Percentiles rank a stretch among this genome's conserved stretches.
Evolutionary conservation across 2,888 invertebrate species (phyloP).

Genomic region (Ormyrus labotus): DNA sequence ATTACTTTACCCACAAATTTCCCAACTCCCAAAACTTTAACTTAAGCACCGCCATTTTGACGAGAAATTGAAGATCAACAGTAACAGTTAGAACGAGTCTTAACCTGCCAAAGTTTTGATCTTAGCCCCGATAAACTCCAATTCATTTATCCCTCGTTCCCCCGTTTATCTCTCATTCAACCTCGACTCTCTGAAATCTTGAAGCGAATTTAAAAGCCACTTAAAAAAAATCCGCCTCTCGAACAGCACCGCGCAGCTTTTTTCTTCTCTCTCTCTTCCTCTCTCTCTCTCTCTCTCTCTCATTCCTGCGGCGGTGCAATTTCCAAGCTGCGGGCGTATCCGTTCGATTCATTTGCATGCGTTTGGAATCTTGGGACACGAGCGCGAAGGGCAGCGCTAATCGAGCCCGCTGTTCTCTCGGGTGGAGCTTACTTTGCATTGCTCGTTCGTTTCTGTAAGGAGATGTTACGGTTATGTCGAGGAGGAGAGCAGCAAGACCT

Average conservation of each 20-base stretch:
- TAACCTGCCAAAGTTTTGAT: neutral
- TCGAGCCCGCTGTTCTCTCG: neutral
- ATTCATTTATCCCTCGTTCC: too few relatives aligned
- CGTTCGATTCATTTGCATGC: neutral
- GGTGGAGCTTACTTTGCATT: neutral
- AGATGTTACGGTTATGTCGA: too few relatives aligned
- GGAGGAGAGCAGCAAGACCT: too few relatives aligned
- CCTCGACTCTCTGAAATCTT: too few relatives aligned
- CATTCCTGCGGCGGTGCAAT: conserved; percentile 21
- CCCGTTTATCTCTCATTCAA: too few relatives aligned
- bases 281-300: neutral
- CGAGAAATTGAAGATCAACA: conserved; percentile 19
- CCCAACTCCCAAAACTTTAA: conserved; percentile 6
- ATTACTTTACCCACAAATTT: conserved; percentile 25
- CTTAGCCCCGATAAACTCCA: neutral
- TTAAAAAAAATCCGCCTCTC: neutral
- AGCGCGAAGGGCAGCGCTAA: too few relatives aligned
- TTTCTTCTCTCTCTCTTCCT: neutral
- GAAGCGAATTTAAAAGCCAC: too few relatives aligned
- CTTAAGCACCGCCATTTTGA: conserved; percentile 12
- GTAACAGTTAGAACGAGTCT: neutral
- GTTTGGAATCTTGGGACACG: too few relatives aligned
- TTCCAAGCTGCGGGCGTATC: conserved; percentile 34
- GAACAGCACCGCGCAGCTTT: neutral
- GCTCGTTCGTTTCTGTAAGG: too few relatives aligned